phyloP scores from a whole-genome alignment of 1,140 invertebrate species.

The Ips typographus region DNA sequence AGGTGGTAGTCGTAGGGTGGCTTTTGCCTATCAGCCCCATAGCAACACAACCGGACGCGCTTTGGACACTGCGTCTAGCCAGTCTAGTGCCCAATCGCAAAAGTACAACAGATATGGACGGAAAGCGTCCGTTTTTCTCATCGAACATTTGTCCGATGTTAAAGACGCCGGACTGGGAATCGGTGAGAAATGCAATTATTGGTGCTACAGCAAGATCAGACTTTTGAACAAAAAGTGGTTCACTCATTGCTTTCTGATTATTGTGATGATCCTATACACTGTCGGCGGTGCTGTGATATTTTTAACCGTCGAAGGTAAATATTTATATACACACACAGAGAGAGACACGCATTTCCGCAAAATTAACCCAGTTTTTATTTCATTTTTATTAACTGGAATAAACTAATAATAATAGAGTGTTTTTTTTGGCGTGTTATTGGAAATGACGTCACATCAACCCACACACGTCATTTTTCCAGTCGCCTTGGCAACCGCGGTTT shows the following conservation, averaged over 20 bases:
- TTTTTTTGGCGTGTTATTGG: slow-evolving; percentile 2
- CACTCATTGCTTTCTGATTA: slow-evolving; percentile 80
- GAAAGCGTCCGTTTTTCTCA: slow-evolving; percentile 72
- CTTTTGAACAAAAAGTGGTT: slow-evolving; percentile 81
- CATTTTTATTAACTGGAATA: too few species aligned
- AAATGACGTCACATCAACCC: not conserved
- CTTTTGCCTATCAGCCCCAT: slow-evolving; percentile 4
- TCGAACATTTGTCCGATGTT: slow-evolving; percentile 73
- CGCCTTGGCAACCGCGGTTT: not conserved
- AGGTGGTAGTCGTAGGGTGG: slow-evolving; percentile 12
- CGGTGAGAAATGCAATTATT: slow-evolving; percentile 78
- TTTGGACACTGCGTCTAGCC: not conserved
- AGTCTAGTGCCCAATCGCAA: slow-evolving; percentile 15
- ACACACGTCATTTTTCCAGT: slow-evolving; percentile 6
- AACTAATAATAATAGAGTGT: not conserved
- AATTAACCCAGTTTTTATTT: slow-evolving; percentile 2
- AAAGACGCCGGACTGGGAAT: slow-evolving; percentile 76
- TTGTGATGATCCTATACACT: slow-evolving; percentile 76
- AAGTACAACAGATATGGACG: slow-evolving; percentile 54
- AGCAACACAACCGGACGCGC: not conserved
- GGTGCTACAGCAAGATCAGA: slow-evolving; percentile 76
- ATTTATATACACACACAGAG: slow-evolving; percentile 1
- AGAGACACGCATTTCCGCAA: not conserved
- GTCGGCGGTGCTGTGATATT: slow-evolving; percentile 77
- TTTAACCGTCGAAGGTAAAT: slow-evolving; percentile 70